Evolutionary conservation across 2,888 invertebrate species (phyloP), one percentile per base, ranked within the genome.

Genomic region (Eupithecia pulchellata): DNA sequence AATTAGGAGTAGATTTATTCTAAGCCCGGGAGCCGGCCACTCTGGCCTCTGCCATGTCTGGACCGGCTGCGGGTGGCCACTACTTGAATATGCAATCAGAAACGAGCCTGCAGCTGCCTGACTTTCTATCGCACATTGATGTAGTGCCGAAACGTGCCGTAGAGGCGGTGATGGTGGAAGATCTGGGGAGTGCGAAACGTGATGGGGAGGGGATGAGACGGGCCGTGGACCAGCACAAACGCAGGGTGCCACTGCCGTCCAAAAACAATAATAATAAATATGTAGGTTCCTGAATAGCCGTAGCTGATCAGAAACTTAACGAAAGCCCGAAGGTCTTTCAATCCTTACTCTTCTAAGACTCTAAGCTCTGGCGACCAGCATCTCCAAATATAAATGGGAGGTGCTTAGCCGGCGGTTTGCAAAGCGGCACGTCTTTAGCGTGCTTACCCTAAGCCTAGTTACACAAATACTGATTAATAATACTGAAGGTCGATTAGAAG

Each of bases 151-250:
- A 82, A 82, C 77, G 85, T 84, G 90, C 92, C 92, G 79, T 89
- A 85, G 75, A 82, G 91, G 91, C 89, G 80, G 86, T 89, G 89
- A 87, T 86, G 89, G 87, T 91, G 90, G 91, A 91, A 92, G 91
- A 92, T 90, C 89, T 86, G 88, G 89, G 86, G 88, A 86, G 90
- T 90, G 90, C 87, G 85, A 90, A 89, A 89, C 88, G 89, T 74
- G 73, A 74, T 71, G 67, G 71, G 72, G 71, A 72, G 66, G 74
- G 77, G 75, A 72, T 71, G 76, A 74, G 57, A 79, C 75, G 72
- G 29, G 42, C 6, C 58, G 36, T 30, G 27, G 17, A 11, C 47
- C 30, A 20, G 17, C 32, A 68, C 34, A 47, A 61, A 63, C 62
- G 29, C 39, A 29, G 14, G 55, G 25, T 30, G 20, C 47, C 61